Evolutionary conservation across 1,140 invertebrate genomes (phyloP).

Genomic region (Trinorchestia longiramus): DNA sequence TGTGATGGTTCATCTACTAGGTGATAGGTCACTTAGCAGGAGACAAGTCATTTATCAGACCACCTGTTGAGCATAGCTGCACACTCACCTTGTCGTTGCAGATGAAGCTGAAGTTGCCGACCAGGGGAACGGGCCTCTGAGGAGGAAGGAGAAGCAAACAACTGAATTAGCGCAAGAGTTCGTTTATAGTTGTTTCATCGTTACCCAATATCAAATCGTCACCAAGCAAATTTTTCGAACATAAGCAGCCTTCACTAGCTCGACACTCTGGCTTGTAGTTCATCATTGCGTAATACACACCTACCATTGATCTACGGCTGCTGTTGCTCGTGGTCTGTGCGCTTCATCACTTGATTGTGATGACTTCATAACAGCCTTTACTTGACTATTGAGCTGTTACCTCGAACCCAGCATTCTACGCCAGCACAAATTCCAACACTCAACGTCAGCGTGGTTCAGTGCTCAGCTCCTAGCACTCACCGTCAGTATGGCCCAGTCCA

Average conservation of each 20-base stretch:
- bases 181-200: not conserved
- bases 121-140: too few relatives aligned
- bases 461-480: not conserved
- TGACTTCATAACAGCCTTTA: too few relatives aligned
- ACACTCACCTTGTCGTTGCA: not conserved
- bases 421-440: not conserved
- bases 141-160: not conserved
- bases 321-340: too few relatives aligned
- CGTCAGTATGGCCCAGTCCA: not conserved
- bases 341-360: too few relatives aligned
- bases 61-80: not conserved
- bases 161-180: not conserved
- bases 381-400: not conserved
- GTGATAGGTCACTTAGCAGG: too few relatives aligned
- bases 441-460: not conserved
- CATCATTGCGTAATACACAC: too few relatives aligned
- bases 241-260: not conserved
- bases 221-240: not conserved
- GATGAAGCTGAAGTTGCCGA: too few relatives aligned
- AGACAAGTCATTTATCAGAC: too few relatives aligned
- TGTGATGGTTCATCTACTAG: too few relatives aligned
- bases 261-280: not conserved
- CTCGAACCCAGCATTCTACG: not conserved
- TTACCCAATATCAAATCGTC: not conserved
- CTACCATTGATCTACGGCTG: too few relatives aligned